A percentile compares a stretch with the other conserved stretches of the same genome.
These are phyloP conservation scores for Limonius californicus DNA, from an alignment of 1,140 invertebrate genomes.

Conservation along the genomic window DNA sequence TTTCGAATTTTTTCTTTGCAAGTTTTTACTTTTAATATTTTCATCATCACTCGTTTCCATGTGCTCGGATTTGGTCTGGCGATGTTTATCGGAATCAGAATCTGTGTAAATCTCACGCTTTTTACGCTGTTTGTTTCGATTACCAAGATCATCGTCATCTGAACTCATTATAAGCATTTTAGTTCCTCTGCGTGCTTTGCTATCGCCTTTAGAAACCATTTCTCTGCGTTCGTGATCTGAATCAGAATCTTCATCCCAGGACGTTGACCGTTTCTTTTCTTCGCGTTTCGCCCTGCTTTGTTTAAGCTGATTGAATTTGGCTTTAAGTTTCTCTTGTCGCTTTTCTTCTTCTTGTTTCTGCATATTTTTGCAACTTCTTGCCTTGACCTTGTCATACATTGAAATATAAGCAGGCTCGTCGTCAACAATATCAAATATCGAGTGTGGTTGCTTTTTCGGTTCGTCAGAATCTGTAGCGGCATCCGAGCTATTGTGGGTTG, in stretches of 20 bases:
- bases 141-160: slow-evolving; percentile 46
- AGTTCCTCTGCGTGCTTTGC: slow-evolving; percentile 34
- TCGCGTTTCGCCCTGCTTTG: slow-evolving; percentile 78
- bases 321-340: slow-evolving; percentile 78
- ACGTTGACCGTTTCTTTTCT: slow-evolving; percentile 82
- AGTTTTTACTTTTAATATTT: slow-evolving; percentile 42
- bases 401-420: slow-evolving; percentile 90
- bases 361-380: slow-evolving; percentile 88
- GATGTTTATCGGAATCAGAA: slow-evolving; percentile 45
- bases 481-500: slow-evolving; percentile 54
- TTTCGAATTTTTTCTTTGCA: slow-evolving; percentile 49
- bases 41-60: slow-evolving; percentile 44
- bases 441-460: slow-evolving; percentile 69
- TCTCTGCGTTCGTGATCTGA: slow-evolving; percentile 49
- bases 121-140: slow-evolving; percentile 28
- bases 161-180: slow-evolving; percentile 55
- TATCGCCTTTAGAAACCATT: slow-evolving; percentile 43
- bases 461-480: slow-evolving; percentile 69
- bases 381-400: slow-evolving; percentile 98
- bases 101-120: slow-evolving; percentile 49
- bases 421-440: slow-evolving; percentile 88
- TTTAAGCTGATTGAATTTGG: slow-evolving; percentile 85
- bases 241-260: slow-evolving; percentile 79
- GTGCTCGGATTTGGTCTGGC: slow-evolving; percentile 46
- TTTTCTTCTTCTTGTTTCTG: slow-evolving; percentile 88